These are phyloP conservation scores for Patiria pectinifera DNA, from an alignment of 53 echinoderm and acorn worm genomes.

Conservation along the genomic window DNA sequence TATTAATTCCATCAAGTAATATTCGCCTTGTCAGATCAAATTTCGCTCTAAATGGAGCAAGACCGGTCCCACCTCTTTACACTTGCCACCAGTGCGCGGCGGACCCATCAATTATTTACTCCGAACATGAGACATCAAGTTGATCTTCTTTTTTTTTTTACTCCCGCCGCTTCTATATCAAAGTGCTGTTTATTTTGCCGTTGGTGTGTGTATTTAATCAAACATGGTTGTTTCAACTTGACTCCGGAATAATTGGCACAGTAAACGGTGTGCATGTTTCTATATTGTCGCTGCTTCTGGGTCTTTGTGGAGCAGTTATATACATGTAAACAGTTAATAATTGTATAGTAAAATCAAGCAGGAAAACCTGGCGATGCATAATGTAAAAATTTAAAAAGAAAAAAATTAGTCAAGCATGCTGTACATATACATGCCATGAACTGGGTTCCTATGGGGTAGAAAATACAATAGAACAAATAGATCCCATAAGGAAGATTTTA, in stretches of 20 bases:
- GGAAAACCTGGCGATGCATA: too few species aligned
- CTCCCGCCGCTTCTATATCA: not conserved
- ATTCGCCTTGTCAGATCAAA: conserved; percentile 1
- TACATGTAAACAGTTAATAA: too few species aligned
- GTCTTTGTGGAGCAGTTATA: not conserved
- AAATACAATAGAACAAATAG: too few species aligned
- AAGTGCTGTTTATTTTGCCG: not conserved
- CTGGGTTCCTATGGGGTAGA: too few species aligned
- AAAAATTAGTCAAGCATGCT: too few species aligned
- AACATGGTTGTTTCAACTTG: not conserved
- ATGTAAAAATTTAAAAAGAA: too few species aligned
- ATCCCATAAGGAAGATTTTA: too few species aligned
- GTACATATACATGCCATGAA: too few species aligned
- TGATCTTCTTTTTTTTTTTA: too few species aligned
- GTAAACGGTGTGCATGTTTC: not conserved
- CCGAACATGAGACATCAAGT: not conserved
- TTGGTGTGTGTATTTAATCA: not conserved
- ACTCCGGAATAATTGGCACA: not conserved
- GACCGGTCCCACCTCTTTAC: not conserved
- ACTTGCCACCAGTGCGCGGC: not conserved
- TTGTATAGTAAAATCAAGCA: too few species aligned
- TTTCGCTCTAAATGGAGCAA: conserved; percentile 1
- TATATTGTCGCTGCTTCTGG: not conserved
- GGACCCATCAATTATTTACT: conserved; percentile 31
- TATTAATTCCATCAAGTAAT: conserved; percentile 13